Percentiles rank a stretch among this genome's conserved stretches.
Conservation (phyloP, 2,113 vertebrate species). For the Probosciger aterrimus region DNA sequence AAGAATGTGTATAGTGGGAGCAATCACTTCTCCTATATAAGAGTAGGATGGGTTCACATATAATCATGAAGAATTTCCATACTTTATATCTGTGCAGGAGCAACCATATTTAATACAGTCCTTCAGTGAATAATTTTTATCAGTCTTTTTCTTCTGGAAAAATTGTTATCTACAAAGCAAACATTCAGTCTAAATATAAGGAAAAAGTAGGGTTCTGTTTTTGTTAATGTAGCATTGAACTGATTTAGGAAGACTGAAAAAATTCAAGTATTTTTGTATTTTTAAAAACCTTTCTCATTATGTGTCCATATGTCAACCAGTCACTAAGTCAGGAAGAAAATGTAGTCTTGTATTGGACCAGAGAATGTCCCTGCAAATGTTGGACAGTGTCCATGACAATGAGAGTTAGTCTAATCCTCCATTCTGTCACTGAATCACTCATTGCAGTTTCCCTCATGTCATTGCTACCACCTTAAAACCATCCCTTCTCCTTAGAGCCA, state of each 20-base stretch:
- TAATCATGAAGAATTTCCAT: neutral
- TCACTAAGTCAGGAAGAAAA: neutral
- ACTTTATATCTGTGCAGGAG: neutral
- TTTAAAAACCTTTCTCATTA: neutral
- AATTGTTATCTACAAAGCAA: neutral
- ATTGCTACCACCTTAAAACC: neutral
- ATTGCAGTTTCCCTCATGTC: neutral
- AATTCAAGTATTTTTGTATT: neutral
- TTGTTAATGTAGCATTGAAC: neutral
- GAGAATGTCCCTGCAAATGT: neutral
- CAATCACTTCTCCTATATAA: slow-evolving; percentile 39
- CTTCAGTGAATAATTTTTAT: neutral
- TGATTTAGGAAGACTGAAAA: neutral
- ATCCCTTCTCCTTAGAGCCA: neutral
- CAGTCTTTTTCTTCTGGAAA: neutral
- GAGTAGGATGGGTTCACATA: neutral
- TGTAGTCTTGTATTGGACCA: neutral
- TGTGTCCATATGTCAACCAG: neutral
- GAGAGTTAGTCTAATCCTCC: neutral
- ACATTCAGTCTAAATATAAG: neutral
- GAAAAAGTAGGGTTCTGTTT: neutral
- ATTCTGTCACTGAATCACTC: neutral
- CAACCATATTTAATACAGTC: neutral
- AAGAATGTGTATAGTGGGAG: slow-evolving; percentile 46
- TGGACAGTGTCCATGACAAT: neutral